Conservation (phyloP, 2,888 invertebrate species). For the Machimus rusticus region DNA sequence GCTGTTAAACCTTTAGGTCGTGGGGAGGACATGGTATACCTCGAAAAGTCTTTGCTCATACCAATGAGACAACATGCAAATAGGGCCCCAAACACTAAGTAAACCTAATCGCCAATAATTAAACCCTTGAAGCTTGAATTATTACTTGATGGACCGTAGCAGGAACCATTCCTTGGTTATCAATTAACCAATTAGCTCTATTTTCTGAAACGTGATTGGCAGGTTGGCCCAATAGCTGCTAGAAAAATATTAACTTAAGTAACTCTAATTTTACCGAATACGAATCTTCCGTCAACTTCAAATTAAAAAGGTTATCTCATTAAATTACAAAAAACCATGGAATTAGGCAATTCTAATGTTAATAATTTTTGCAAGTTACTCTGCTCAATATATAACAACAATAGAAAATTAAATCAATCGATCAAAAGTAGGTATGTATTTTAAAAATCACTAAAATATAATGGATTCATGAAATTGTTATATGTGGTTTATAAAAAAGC, state of each 20-base stretch:
- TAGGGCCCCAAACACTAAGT: not conserved
- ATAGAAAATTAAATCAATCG: too few relatives aligned
- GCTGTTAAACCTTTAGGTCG: not conserved
- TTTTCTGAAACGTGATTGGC: not conserved
- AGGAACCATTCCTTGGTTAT: not conserved
- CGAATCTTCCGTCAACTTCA: not conserved
- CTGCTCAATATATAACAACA: too few relatives aligned
- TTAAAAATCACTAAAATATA: too few relatives aligned
- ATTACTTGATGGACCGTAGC: not conserved
- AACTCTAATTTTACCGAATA: not conserved
- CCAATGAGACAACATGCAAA: not conserved
- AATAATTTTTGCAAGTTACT: too few relatives aligned
- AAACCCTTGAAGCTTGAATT: not conserved
- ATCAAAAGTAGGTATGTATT: too few relatives aligned
- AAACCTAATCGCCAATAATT: not conserved
- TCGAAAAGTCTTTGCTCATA: not conserved
- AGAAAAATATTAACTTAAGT: not conserved
- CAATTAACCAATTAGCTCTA: not conserved
- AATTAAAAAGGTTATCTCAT: not conserved
- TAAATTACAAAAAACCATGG: too few relatives aligned
- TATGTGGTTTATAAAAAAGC: too few relatives aligned
- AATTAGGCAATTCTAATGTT: too few relatives aligned
- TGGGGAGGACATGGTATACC: not conserved
- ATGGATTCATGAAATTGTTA: too few relatives aligned
- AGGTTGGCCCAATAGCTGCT: not conserved